Base-by-base conservation (phyloP, 2,888 invertebrate genomes). In the Callimorpha dominula region DNA sequence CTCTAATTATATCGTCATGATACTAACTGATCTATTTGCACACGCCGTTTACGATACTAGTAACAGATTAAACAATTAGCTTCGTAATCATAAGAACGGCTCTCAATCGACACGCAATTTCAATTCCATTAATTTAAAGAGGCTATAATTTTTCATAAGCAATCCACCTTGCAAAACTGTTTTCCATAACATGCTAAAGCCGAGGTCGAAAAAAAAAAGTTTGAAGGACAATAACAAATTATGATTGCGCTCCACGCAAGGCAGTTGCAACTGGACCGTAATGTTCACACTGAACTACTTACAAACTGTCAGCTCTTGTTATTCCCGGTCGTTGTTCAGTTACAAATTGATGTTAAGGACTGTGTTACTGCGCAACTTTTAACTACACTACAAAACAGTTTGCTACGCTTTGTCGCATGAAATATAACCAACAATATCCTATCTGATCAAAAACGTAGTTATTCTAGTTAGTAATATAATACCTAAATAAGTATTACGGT, bases 181-280 rank as follows among this genome's bases (percentile, higher is more conserved):
- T 7, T 89, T 46, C 84, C 87, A 84, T 87, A 87, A 86, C 80
- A 70, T 74, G 80, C 77, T 81, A 85, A 85, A 77, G 74, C 75
- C 83, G 86, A 88, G 87, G 88, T 84, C 87, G 78, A 69, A 74
- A 74, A 80, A 73, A 49, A 77, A 66, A 64, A 65, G 75, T 74
- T 77, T 12, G 73, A 79, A 83, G 81, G 82, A 81, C 84, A 81
- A 78, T 78, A 77, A 83, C 75, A 74, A 75, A 68, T 78, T 77
- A 82, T 79, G 72, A 82, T 82, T 78, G 76, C 75, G 69, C 52
- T 73, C 68, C 69, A 70, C 64, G 52, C 54, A 20, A 64, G 78
- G 78, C 78, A 80, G 80, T 81, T 79, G 75, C 68, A 78, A 82
- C 81, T 80, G 71, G 73, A 80, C 74, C 68, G 72, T 73, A 77